Percentiles rank a stretch among this genome's conserved stretches.
phyloP scores from a whole-genome alignment of 2,797 vertebrate genomes.

The Scolopax rusticola region DNA sequence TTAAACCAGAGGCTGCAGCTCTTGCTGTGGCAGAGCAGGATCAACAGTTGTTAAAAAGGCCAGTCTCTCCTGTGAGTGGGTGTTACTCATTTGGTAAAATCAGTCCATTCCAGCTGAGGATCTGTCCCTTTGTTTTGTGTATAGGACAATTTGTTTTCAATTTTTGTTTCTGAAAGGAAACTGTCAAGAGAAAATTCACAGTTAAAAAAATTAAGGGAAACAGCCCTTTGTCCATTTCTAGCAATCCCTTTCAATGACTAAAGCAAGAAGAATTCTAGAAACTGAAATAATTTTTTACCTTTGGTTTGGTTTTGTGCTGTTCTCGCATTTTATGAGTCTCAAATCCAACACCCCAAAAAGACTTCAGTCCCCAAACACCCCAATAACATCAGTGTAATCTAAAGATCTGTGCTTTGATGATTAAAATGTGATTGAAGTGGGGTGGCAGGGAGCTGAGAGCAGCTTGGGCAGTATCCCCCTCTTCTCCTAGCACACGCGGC shows the following conservation, averaged over 20 bases:
- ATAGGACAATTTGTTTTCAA: conserved; percentile 67
- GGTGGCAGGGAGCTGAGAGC: background rate
- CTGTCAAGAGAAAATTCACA: conserved; percentile 66
- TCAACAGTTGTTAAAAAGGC: background rate
- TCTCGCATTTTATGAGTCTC: background rate
- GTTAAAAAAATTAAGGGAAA: conserved; percentile 58
- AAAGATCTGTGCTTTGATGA: background rate
- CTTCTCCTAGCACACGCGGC: background rate
- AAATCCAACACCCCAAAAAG: background rate
- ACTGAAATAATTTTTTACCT: conserved; percentile 11
- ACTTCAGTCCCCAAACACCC: background rate
- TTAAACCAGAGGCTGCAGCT: background rate
- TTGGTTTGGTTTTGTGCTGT: background rate
- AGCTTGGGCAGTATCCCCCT: background rate
- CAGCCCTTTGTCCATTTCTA: conserved; percentile 47
- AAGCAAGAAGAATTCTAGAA: conserved; percentile 53
- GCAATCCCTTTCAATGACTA: conserved; percentile 43
- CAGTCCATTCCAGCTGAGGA: conserved; percentile 53
- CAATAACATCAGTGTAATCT: background rate
- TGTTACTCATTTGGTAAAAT: conserved; percentile 46
- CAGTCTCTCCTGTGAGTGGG: conserved; percentile 43
- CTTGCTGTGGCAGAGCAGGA: background rate
- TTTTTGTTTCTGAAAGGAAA: conserved; percentile 70
- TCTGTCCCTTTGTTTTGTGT: conserved; percentile 56
- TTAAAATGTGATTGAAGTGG: background rate